Evolutionary conservation across 1,140 invertebrate species (phyloP).

Genomic region (Tetraneura akinire): DNA sequence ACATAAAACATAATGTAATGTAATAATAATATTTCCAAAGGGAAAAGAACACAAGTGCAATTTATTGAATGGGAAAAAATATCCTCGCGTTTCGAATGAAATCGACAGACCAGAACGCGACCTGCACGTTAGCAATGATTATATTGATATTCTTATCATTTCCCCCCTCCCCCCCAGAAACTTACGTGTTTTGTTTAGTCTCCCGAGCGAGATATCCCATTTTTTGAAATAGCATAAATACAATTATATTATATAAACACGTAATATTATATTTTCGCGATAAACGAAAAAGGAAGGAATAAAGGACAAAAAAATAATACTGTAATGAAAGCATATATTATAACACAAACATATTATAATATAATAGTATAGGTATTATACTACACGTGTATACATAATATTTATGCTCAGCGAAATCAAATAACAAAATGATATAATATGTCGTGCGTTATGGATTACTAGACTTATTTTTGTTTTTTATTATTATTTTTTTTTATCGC

Average conservation of each 20-base stretch:
- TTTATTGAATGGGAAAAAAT: too few species aligned
- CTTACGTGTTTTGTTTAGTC: conserved; percentile 21
- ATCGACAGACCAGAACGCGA: neutral
- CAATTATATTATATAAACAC: neutral
- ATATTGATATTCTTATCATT: too few species aligned
- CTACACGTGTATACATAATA: neutral
- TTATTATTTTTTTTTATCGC: too few species aligned
- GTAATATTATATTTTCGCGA: neutral
- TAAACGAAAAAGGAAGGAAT: neutral
- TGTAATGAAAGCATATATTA: conserved; percentile 3
- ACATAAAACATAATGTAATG: too few species aligned
- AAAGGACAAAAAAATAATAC: conserved; percentile 9
- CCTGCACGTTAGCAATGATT: neutral
- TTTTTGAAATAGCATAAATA: neutral
- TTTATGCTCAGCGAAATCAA: neutral
- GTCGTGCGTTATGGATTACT: neutral
- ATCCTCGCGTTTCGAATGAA: neutral
- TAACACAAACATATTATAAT: neutral
- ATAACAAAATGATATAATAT: neutral
- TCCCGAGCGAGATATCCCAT: neutral
- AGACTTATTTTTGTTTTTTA: too few species aligned
- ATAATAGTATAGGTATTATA: neutral
- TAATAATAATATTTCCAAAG: too few species aligned
- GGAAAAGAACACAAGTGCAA: too few species aligned
- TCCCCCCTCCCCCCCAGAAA: neutral